Conservation (phyloP, 2,113 vertebrate genomes). For the Macroglossus sobrinus region DNA sequence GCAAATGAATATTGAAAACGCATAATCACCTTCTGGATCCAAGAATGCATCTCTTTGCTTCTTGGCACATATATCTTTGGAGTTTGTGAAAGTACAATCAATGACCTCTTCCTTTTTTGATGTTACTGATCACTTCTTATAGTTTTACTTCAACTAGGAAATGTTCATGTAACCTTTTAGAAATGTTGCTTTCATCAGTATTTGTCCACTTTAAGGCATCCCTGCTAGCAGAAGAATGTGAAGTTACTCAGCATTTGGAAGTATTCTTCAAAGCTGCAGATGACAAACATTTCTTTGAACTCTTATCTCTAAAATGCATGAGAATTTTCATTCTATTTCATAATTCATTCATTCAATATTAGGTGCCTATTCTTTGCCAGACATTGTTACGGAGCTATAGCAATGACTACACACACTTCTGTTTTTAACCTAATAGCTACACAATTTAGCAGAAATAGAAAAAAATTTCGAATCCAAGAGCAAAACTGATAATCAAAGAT, state of each 20-base stretch:
- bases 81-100: neutral
- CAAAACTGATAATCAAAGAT: neutral
- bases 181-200: neutral
- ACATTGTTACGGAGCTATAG: neutral
- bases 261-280: neutral
- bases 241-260: neutral
- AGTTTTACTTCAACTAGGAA: neutral
- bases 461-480: neutral
- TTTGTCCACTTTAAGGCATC: neutral
- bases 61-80: neutral
- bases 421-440: neutral
- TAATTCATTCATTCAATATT: neutral
- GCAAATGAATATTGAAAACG: neutral
- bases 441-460: neutral
- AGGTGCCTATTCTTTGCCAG: neutral
- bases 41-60: neutral
- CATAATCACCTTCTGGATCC: neutral
- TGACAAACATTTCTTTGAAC: neutral
- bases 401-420: neutral
- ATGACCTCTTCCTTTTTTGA: neutral
- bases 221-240: neutral
- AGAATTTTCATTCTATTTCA: neutral
- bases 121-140: neutral
- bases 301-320: neutral
- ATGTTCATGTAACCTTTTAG: neutral